phyloP scores from a whole-genome alignment of 2,888 invertebrate genomes.

The Agrotis exclamationis region DNA sequence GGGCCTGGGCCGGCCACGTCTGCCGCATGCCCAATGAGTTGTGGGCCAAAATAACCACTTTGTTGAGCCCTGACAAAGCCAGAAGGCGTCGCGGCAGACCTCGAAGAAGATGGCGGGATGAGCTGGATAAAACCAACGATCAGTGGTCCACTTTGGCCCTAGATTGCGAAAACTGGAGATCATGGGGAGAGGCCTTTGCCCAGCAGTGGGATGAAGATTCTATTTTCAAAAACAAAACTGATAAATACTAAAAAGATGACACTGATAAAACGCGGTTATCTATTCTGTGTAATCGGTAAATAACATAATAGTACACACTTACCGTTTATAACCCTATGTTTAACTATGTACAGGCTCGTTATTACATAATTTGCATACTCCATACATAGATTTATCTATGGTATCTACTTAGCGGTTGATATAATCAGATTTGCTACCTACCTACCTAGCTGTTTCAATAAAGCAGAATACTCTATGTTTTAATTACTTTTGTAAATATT shows the following conservation, averaged over 20 bases:
- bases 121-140: too few species aligned
- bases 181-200: too few species aligned
- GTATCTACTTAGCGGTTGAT: too few species aligned
- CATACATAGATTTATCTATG: neutral
- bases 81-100: too few species aligned
- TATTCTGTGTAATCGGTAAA: neutral
- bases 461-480: neutral
- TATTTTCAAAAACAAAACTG: neutral
- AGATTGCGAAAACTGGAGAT: too few species aligned
- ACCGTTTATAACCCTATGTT: neutral
- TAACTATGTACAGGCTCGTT: neutral
- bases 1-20: too few species aligned
- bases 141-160: too few species aligned
- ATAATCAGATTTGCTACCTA: constrained; percentile 9
- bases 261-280: neutral
- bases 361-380: constrained; percentile 24
- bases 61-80: too few species aligned
- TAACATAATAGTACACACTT: neutral
- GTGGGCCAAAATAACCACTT: too few species aligned
- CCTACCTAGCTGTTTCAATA: neutral
- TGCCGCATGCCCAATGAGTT: too few species aligned
- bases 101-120: too few species aligned
- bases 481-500: neutral
- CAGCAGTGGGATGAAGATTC: too few species aligned
- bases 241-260: neutral